These are phyloP conservation scores for Ischnus inquisitorius DNA, from an alignment of 2,888 invertebrate genomes.

Conservation along the genomic window DNA sequence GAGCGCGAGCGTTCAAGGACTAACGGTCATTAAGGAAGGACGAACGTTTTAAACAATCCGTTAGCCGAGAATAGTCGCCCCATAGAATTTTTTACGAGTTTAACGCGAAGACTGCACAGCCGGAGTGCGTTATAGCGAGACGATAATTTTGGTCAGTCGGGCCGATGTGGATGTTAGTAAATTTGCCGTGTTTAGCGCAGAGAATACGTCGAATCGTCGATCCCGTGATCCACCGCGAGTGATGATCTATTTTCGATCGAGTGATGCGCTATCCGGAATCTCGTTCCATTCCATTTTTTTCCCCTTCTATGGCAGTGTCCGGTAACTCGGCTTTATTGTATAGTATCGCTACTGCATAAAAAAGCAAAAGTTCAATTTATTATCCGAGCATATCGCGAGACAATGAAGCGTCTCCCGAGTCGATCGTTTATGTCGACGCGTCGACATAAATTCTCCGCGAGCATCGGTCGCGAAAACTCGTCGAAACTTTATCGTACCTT, in stretches of 20 bases:
- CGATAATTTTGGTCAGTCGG: slow-evolving; percentile 46
- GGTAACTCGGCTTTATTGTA: background rate
- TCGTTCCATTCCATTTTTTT: slow-evolving; percentile 44
- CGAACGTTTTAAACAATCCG: slow-evolving; percentile 67
- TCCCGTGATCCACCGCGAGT: slow-evolving; percentile 24
- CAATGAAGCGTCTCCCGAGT: background rate
- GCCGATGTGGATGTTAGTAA: slow-evolving; percentile 58
- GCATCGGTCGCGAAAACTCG: slow-evolving; percentile 15
- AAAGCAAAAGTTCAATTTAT: slow-evolving; percentile 5
- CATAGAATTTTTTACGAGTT: slow-evolving; percentile 68
- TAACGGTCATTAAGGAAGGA: slow-evolving; percentile 62
- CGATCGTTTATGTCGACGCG: background rate
- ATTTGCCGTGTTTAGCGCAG: slow-evolving; percentile 61
- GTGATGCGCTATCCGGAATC: slow-evolving; percentile 34
- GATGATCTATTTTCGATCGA: slow-evolving; percentile 51
- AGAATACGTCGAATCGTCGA: slow-evolving; percentile 61
- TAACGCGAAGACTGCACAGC: slow-evolving; percentile 57
- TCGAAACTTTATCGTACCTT: slow-evolving; percentile 56
- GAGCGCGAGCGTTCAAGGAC: slow-evolving; percentile 62
- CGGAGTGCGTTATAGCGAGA: slow-evolving; percentile 9
- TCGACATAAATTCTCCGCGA: slow-evolving; percentile 16
- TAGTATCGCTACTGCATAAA: background rate
- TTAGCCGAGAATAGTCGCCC: slow-evolving; percentile 61
- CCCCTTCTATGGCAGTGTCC: background rate
- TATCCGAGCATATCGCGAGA: background rate